Conservation (phyloP, 2,797 vertebrate genomes). For the Tiaroga cobitis region DNA sequence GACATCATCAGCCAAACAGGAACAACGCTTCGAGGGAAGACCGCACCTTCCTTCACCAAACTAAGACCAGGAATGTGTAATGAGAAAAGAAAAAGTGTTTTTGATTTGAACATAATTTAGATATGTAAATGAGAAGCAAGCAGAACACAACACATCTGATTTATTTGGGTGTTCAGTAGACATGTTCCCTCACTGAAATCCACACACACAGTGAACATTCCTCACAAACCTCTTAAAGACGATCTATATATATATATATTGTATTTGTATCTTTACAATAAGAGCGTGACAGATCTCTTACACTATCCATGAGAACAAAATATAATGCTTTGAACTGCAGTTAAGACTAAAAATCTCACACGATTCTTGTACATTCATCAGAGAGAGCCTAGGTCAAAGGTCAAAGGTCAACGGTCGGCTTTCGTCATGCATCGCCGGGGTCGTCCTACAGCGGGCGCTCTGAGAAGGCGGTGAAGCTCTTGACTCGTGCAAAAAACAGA, state of each 20-base stretch:
- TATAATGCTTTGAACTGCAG: not conserved
- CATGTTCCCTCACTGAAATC: slow-evolving; percentile 22
- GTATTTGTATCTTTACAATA: not conserved
- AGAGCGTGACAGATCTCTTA: not conserved
- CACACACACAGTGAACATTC: slow-evolving; percentile 28
- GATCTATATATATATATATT: not conserved
- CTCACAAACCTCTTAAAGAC: slow-evolving; percentile 21
- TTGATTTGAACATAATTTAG: not conserved
- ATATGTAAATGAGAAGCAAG: not conserved
- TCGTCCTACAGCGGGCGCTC: slow-evolving; percentile 88
- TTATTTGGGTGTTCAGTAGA: slow-evolving; percentile 52
- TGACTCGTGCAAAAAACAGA: slow-evolving; percentile 94
- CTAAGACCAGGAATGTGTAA: not conserved
- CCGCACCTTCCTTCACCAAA: not conserved
- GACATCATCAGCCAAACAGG: not conserved
- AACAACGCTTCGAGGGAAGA: not conserved
- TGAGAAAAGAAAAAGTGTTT: not conserved
- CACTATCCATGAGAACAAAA: not conserved
- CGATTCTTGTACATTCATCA: slow-evolving; percentile 48
- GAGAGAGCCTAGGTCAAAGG: slow-evolving; percentile 24
- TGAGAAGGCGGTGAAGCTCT: slow-evolving; percentile 94
- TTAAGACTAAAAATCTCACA: slow-evolving; percentile 39
- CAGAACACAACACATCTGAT: slow-evolving; percentile 19
- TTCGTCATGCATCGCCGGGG: slow-evolving; percentile 49
- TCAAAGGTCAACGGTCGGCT: slow-evolving; percentile 24